A percentile compares a stretch with the other conserved stretches of the same genome.
phyloP scores from a whole-genome alignment of 2,797 vertebrate species.

The Smutsia gigantea region DNA sequence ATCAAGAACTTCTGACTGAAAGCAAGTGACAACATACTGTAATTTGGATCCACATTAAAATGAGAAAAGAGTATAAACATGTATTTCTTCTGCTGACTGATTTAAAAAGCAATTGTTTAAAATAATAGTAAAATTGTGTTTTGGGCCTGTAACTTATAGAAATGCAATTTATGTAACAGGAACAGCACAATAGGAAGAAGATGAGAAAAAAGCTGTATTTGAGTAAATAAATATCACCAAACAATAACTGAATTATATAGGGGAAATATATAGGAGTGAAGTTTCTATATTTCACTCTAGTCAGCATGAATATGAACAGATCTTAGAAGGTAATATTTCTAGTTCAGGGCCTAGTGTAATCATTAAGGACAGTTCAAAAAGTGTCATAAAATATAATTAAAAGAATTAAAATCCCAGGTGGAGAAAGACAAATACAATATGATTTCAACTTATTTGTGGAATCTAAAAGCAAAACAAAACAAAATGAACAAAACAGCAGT shows the following conservation, averaged over 20 bases:
- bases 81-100: neutral
- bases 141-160: neutral
- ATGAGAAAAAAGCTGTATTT: neutral
- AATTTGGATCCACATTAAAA: neutral
- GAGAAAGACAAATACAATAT: too few species aligned
- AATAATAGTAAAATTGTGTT: neutral
- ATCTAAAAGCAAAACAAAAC: too few species aligned
- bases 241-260: neutral
- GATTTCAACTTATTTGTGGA: too few species aligned
- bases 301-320: neutral
- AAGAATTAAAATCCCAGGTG: too few species aligned
- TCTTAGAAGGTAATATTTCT: too few species aligned
- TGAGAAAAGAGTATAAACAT: neutral
- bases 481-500: too few species aligned
- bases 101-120: neutral
- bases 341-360: too few species aligned
- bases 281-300: neutral
- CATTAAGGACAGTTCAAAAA: too few species aligned
- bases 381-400: too few species aligned
- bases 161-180: neutral
- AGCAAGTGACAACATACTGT: neutral
- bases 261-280: neutral
- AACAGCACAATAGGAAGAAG: neutral
- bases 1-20: neutral
- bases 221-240: neutral